Evolutionary conservation across 1,140 invertebrate genomes (phyloP).

Genomic region (Pseudomyrmex flavicornis): DNA sequence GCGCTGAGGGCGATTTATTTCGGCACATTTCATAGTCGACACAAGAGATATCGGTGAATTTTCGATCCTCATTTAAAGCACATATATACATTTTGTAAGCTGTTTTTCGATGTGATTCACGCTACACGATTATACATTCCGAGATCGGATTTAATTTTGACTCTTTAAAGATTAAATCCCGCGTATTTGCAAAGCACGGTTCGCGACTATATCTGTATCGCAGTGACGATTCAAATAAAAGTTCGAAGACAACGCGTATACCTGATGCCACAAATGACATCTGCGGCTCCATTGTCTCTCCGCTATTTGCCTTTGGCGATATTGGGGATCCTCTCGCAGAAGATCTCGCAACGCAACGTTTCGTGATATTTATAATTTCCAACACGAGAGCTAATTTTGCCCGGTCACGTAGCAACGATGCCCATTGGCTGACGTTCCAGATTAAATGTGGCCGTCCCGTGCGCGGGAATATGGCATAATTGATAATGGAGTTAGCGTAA

Average conservation of each 20-base stretch:
- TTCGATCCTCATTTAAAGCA: neutral
- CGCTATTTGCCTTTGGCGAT: constrained; percentile 24
- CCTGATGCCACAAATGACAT: constrained; percentile 43
- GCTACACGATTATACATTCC: neutral
- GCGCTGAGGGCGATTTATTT: neutral
- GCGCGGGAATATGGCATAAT: constrained; percentile 51
- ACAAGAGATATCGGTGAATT: constrained; percentile 2
- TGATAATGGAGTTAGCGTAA: constrained; percentile 48
- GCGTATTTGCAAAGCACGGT: neutral
- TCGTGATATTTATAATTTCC: constrained; percentile 55
- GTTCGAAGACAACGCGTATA: constrained; percentile 17
- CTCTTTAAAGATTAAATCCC: constrained; percentile 5
- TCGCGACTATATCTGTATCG: neutral
- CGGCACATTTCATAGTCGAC: neutral
- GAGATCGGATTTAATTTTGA: neutral
- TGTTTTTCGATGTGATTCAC: neutral
- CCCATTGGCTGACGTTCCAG: constrained; percentile 45
- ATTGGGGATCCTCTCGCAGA: constrained; percentile 25
- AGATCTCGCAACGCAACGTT: too few species aligned
- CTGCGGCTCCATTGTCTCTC: constrained; percentile 18
- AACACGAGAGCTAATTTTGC: constrained; percentile 49
- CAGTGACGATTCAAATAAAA: neutral
- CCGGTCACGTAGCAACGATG: constrained; percentile 48
- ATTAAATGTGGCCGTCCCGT: constrained; percentile 43
- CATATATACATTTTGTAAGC: too few species aligned